A percentile compares a stretch with the other conserved stretches of the same genome.
These are phyloP conservation scores for Engystomops pustulosus DNA, from an alignment of 2,113 vertebrate species.

Conservation along the genomic window DNA sequence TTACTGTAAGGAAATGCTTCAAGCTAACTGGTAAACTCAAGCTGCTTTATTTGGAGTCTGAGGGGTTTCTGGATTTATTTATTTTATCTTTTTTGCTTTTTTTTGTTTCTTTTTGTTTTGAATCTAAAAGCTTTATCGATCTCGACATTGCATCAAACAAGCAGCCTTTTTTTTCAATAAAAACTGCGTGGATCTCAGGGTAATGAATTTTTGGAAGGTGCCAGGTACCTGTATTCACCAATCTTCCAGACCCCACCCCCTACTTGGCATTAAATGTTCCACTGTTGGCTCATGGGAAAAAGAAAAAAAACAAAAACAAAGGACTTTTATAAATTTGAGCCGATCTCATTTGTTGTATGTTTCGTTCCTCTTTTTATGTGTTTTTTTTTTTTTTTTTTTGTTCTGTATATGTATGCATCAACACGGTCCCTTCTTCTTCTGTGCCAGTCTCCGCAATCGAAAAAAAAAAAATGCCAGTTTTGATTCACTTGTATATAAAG, in stretches of 20 bases:
- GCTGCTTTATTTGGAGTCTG: conserved; percentile 8
- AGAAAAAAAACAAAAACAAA: conserved; percentile 49
- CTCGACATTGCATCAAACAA: conserved; percentile 27
- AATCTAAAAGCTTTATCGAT: conserved; percentile 52
- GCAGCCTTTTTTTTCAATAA: conserved; percentile 53
- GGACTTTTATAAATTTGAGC: conserved; percentile 62
- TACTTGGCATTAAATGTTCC: conserved; percentile 37
- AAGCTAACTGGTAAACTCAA: neutral
- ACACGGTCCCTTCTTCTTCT: conserved; percentile 66
- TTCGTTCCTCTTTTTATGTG: conserved; percentile 65
- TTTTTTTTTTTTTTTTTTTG: conserved; percentile 66
- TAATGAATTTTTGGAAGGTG: conserved; percentile 54
- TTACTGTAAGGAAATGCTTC: conserved; percentile 14
- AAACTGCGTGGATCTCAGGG: conserved; percentile 57
- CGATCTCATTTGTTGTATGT: conserved; percentile 52
- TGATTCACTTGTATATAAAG: conserved; percentile 72
- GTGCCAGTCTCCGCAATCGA: conserved; percentile 65
- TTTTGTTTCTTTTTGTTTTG: conserved; percentile 5
- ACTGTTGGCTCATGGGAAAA: conserved; percentile 27
- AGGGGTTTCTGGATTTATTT: neutral
- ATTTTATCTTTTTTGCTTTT: neutral
- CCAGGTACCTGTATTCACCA: conserved; percentile 20
- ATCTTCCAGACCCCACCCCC: conserved; percentile 26
- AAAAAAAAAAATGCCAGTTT: conserved; percentile 68
- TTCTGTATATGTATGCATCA: conserved; percentile 66